Evolutionary conservation across 2,113 vertebrate species (phyloP).

Genomic region (Tricholaema leucomelas): DNA sequence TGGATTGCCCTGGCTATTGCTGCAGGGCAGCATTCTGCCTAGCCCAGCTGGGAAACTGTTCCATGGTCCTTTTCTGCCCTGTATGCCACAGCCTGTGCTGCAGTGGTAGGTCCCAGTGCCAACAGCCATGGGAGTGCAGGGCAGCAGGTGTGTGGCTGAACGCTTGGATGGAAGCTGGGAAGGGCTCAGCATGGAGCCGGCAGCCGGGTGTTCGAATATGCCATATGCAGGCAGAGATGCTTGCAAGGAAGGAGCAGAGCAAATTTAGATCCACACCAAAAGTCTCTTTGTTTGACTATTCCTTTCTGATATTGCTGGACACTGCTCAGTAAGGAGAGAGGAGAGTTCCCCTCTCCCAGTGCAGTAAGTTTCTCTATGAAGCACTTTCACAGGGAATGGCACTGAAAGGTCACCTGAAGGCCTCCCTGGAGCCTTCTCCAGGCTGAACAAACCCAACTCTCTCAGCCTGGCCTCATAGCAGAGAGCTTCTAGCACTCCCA

Average conservation of each 20-base stretch:
- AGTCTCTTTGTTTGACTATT: background rate
- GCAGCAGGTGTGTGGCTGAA: background rate
- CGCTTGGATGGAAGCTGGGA: background rate
- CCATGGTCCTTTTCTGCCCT: background rate
- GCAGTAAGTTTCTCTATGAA: background rate
- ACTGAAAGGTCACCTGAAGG: too few relatives aligned
- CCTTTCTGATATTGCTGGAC: background rate
- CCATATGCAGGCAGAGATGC: background rate
- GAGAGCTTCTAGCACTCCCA: too few relatives aligned
- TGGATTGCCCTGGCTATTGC: accelerated
- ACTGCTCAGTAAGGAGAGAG: background rate
- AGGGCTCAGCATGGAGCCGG: background rate
- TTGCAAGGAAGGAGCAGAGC: background rate
- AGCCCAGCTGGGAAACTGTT: background rate
- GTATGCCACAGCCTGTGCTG: background rate
- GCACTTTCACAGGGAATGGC: background rate
- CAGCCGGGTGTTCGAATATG: background rate
- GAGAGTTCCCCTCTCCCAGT: background rate
- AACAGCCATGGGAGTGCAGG: background rate
- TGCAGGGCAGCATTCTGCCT: background rate
- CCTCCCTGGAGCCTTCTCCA: too few relatives aligned
- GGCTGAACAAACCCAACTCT: too few relatives aligned
- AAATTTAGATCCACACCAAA: background rate
- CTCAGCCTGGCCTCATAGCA: too few relatives aligned
- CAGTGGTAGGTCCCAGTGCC: background rate